These are phyloP conservation scores for Phrynosoma blainvillii DNA, from an alignment of 2,113 vertebrate genomes.

Conservation along the genomic window DNA sequence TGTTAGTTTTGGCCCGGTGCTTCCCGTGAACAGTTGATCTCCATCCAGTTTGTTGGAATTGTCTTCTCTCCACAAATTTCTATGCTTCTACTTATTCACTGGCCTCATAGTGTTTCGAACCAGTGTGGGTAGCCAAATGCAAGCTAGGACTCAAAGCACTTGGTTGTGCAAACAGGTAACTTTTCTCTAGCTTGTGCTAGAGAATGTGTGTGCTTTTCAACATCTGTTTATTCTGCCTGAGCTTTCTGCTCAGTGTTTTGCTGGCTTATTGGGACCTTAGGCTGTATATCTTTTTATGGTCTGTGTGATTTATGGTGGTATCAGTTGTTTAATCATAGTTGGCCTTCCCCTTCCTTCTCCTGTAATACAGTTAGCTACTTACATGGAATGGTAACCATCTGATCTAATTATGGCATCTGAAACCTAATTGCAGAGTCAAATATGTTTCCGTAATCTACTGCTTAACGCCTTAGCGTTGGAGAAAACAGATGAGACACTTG, in stretches of 20 bases:
- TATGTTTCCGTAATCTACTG: conserved; percentile 62
- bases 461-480: conserved; percentile 36
- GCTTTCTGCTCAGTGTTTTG: background rate
- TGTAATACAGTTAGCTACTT: conserved; percentile 46
- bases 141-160: background rate
- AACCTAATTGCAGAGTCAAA: conserved; percentile 63
- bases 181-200: too few relatives aligned
- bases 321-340: conserved; percentile 59
- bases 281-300: conserved; percentile 48
- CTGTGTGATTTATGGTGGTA: conserved; percentile 46
- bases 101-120: background rate
- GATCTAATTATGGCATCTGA: conserved; percentile 64
- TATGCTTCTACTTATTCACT: background rate
- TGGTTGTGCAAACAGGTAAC: background rate
- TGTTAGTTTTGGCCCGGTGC: too few relatives aligned
- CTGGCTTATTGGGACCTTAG: conserved; percentile 39
- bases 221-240: conserved; percentile 13
- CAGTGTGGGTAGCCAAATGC: background rate
- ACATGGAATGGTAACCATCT: conserved; percentile 60
- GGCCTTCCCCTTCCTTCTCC: conserved; percentile 25
- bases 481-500: conserved; percentile 33
- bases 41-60: too few relatives aligned
- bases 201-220: background rate
- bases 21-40: too few relatives aligned
- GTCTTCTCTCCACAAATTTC: too few relatives aligned